These are phyloP conservation scores for Philaenus spumarius DNA, from an alignment of 1,140 invertebrate species.

Conservation along the genomic window DNA sequence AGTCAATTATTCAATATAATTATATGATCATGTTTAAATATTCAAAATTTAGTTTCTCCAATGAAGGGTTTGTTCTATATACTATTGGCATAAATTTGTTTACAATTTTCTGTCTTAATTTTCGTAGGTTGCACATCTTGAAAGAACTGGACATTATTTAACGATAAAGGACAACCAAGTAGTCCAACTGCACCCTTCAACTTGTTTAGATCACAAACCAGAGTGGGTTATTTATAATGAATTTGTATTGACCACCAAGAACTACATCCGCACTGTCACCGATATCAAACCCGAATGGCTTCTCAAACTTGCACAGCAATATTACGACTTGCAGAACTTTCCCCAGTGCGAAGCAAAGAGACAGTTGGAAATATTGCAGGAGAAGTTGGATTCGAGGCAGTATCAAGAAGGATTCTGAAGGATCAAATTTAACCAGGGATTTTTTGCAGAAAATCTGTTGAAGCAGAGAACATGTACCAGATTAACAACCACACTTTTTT, in stretches of 20 bases:
- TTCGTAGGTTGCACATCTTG: conserved; percentile 83
- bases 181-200: conserved; percentile 97
- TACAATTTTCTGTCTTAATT: too few relatives aligned
- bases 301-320: conserved; percentile 92
- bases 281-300: conserved; percentile 97
- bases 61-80: too few relatives aligned
- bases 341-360: conserved; percentile 94
- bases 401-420: conserved; percentile 81
- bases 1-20: too few relatives aligned
- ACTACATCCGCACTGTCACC: conserved; percentile 98
- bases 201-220: conserved; percentile 97
- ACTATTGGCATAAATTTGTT: too few relatives aligned
- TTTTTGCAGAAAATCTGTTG: too few relatives aligned
- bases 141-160: conserved; percentile 92
- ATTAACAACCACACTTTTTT: too few relatives aligned
- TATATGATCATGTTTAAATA: too few relatives aligned
- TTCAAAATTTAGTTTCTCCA: too few relatives aligned
- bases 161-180: conserved; percentile 99
- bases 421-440: too few relatives aligned
- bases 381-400: conserved; percentile 75
- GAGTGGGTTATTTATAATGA: conserved; percentile 99
- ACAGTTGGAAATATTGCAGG: conserved; percentile 79
- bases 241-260: conserved; percentile 98
- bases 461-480: too few relatives aligned
- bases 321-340: conserved; percentile 97